Evolutionary conservation across 2,113 vertebrate genomes (phyloP).

Genomic region (Muntiacus reevesi): DNA sequence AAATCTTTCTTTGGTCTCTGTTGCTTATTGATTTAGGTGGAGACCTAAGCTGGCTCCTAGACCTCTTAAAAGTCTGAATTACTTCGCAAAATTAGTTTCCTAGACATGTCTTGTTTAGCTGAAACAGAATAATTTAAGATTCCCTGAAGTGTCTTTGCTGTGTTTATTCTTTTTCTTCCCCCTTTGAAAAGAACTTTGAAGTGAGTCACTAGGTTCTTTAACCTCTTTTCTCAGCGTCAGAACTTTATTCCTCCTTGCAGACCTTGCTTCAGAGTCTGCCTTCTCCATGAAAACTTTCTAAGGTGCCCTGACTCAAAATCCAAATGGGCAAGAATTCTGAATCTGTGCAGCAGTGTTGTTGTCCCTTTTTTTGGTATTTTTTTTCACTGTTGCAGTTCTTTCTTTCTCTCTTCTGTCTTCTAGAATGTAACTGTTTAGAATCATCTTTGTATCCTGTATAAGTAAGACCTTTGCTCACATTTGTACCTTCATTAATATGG

Average conservation of each 20-base stretch:
- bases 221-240: neutral
- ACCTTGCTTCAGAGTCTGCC: neutral
- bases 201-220: neutral
- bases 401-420: neutral
- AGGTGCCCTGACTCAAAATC: neutral
- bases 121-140: neutral
- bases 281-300: neutral
- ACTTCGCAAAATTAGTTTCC: neutral
- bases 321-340: neutral
- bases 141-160: neutral
- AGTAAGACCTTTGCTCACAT: neutral
- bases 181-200: neutral
- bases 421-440: neutral
- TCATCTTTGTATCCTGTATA: neutral
- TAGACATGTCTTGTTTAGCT: neutral
- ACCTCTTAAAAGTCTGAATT: neutral
- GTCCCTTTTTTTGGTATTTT: neutral
- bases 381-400: neutral
- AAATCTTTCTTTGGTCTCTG: neutral
- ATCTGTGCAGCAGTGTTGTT: neutral
- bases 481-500: neutral
- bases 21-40: neutral
- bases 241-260: neutral
- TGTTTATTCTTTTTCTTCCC: neutral
- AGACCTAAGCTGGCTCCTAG: neutral